phyloP scores from a whole-genome alignment of 2,797 vertebrate species.

The Phalanger gymnotis region DNA sequence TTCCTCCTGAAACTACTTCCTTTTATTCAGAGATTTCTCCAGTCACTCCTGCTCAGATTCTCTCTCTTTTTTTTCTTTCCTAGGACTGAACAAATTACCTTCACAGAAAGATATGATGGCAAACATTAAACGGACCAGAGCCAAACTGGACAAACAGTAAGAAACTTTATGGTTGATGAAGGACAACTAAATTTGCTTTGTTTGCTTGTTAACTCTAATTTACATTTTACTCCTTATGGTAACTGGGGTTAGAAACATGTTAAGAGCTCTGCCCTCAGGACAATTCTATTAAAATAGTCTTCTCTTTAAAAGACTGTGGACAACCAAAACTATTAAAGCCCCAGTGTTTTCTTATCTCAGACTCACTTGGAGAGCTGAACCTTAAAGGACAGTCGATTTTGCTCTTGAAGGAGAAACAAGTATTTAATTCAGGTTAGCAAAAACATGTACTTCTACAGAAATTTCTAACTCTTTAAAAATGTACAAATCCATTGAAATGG shows the following conservation, averaged over 20 bases:
- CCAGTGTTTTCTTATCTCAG: not conserved
- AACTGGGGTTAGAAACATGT: not conserved
- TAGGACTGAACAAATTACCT: conserved; percentile 80
- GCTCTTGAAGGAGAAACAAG: not conserved
- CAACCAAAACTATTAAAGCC: not conserved
- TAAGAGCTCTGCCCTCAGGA: not conserved
- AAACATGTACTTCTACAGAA: not conserved
- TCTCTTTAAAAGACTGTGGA: not conserved
- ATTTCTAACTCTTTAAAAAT: not conserved
- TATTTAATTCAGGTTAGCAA: not conserved
- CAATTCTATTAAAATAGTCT: not conserved
- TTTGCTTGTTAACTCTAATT: not conserved
- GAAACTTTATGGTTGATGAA: conserved; percentile 8
- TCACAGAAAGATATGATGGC: conserved; percentile 78
- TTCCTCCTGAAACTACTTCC: not conserved
- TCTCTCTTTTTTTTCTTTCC: not conserved
- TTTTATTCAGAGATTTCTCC: not conserved
- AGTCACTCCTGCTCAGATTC: not conserved
- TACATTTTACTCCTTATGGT: not conserved
- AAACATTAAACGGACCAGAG: conserved; percentile 78
- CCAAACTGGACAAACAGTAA: conserved; percentile 57
- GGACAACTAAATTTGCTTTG: not conserved
- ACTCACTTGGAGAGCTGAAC: not conserved
- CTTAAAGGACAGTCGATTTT: not conserved
- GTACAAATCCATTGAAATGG: not conserved